Base-by-base conservation (phyloP, 2,797 vertebrate species). In the Lepilemur septentrionalis region DNA sequence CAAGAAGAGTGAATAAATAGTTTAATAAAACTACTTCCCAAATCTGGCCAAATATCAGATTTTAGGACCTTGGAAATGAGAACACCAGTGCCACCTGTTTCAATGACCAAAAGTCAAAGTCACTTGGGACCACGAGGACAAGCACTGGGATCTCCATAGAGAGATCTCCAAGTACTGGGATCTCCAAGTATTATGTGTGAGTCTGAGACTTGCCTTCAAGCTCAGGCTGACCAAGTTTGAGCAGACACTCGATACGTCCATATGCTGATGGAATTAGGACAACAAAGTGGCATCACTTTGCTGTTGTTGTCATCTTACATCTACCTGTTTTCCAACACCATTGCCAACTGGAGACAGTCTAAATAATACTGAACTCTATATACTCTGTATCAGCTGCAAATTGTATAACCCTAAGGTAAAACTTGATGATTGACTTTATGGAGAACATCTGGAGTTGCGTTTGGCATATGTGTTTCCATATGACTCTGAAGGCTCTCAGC, bases 71-170 rank as follows among this genome's bases (percentile, higher is more conserved):
- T 99, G 97, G 91, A 41, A 95, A 93, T 28, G 30, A 82, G 95
- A 94, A 99, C 73, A 99, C 99, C 97, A 99, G 97, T 35, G 99
- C 99, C 35, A 99, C 98, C 97, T 99, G 99, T 97, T 99, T 99
- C 97, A 99, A 98, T 10, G 99, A 99, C 35, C 99, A 98, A 95
- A 99, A 98, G 98, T 99, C 99, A 98, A 99, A 98, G 89, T 99
- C 99, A 96, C 99, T 99, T 11, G 99, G 99, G 98, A 99, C 99
- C 83, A 99, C 99, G 89, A 99, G 99, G 97, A 99, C 99, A 98
- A 99, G 99, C 99, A 99, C 99, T 69, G 99, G 98, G 91, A 99
- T 99, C 97, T 99, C 99, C 95, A 98, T 95, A 10, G 99, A 99
- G 2, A 38, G 38, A 38, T 38, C 38, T 38, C 38, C 38, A 38